Evolutionary conservation across 2,113 vertebrate genomes (phyloP).

Genomic region (Macquaria ambigua): DNA sequence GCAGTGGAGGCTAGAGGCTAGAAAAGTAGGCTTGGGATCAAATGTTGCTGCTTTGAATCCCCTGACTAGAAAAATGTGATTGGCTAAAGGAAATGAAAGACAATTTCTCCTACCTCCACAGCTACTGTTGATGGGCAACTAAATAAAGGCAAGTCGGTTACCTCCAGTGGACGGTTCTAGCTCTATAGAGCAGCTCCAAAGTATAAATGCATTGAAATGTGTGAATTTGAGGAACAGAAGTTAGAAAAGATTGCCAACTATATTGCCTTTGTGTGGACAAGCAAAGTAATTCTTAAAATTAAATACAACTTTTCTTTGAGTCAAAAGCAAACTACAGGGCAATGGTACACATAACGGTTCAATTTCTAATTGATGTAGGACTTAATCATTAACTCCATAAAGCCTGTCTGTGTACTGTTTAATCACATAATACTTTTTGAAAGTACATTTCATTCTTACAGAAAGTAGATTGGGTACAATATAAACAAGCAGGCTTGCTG

Average conservation of each 20-base stretch:
- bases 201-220: constrained; percentile 1
- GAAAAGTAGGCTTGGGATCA: not conserved
- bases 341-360: not conserved
- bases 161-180: not conserved
- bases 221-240: not conserved
- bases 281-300: not conserved
- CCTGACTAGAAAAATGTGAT: not conserved
- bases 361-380: not conserved
- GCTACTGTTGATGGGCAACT: not conserved
- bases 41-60: not conserved
- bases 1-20: not conserved
- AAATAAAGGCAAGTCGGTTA: not conserved
- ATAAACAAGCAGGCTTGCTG: constrained; percentile 23
- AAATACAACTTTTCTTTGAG: not conserved
- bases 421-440: not conserved
- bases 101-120: not conserved
- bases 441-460: constrained; percentile 26
- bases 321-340: not conserved
- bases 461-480: constrained; percentile 17
- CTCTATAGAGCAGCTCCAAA: not conserved
- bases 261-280: too few species aligned
- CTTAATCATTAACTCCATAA: not conserved
- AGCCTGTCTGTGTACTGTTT: not conserved
- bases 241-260: not conserved
- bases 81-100: not conserved